These are phyloP conservation scores for Sternotherus odoratus DNA, from an alignment of 2,797 vertebrate species.

Conservation along the genomic window DNA sequence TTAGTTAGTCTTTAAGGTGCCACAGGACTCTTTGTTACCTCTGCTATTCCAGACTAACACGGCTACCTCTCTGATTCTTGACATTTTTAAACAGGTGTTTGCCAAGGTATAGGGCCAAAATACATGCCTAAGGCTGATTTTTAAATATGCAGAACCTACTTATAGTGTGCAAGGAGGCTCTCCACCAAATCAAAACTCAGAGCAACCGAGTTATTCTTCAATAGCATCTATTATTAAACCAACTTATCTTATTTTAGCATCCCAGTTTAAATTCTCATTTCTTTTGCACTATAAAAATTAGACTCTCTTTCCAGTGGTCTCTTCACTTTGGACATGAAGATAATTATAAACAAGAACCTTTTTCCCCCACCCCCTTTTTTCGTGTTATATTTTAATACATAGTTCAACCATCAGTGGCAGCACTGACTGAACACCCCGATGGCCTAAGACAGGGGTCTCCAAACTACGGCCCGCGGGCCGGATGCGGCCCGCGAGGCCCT, in stretches of 20 bases:
- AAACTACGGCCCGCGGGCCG: too few species aligned
- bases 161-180: background rate
- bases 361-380: background rate
- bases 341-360: background rate
- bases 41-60: too few species aligned
- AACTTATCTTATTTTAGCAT: rapidly evolving
- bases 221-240: background rate
- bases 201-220: background rate
- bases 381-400: background rate
- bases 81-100: too few species aligned
- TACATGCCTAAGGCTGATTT: background rate
- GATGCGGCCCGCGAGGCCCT: too few species aligned
- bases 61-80: too few species aligned
- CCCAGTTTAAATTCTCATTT: background rate
- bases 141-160: background rate
- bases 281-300: background rate
- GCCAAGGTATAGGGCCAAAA: background rate
- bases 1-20: too few species aligned
- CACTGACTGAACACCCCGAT: rapidly evolving
- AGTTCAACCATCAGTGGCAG: background rate
- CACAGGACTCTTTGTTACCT: too few species aligned
- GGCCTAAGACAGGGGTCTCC: rapidly evolving
- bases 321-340: background rate
- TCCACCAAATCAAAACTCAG: rapidly evolving
- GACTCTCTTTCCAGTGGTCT: background rate